phyloP scores from a whole-genome alignment of 2,797 vertebrate genomes.

The Psittacula derbiana region DNA sequence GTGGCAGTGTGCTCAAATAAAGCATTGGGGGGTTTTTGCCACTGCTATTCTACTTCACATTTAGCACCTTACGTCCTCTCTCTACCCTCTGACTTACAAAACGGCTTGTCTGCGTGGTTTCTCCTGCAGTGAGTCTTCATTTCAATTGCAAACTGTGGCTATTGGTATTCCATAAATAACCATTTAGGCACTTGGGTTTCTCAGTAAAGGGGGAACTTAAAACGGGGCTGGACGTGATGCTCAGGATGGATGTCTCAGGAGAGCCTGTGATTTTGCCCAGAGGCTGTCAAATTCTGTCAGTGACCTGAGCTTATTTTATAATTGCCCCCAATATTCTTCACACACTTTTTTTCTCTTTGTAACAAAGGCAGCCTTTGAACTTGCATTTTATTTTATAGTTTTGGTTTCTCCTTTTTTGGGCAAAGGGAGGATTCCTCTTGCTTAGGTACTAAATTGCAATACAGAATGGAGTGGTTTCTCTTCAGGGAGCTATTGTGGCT shows the following conservation, averaged over 20 bases:
- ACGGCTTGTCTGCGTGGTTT: not conserved
- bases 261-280: not conserved
- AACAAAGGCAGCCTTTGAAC: not conserved
- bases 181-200: not conserved
- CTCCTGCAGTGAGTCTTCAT: not conserved
- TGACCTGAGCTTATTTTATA: not conserved
- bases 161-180: not conserved
- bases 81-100: not conserved
- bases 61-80: not conserved
- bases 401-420: not conserved
- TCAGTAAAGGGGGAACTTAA: not conserved
- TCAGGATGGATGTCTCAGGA: not conserved
- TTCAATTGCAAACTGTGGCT: not conserved
- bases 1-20: not conserved
- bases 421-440: not conserved
- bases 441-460: not conserved
- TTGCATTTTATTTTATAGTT: not conserved
- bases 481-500: not conserved
- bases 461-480: not conserved
- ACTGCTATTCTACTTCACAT: not conserved
- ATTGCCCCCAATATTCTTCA: not conserved
- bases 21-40: not conserved
- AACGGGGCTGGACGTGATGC: not conserved
- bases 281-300: not conserved
- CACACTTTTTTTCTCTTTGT: not conserved